phyloP scores from a whole-genome alignment of 2,797 vertebrate species.

The Coregonus suidteri region DNA sequence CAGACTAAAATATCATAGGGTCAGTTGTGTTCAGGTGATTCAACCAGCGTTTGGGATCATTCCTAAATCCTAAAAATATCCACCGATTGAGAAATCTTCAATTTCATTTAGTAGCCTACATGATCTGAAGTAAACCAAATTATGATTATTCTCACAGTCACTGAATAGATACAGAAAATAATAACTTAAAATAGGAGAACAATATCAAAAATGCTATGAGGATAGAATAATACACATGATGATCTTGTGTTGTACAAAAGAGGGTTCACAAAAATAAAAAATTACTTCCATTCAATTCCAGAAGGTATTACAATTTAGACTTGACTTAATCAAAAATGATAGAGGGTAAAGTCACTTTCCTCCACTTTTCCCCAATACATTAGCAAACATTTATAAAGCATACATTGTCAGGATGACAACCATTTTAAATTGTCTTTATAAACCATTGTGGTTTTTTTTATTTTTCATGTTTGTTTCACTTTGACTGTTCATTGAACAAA shows the following conservation, averaged over 20 bases:
- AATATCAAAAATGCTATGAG: slow-evolving; percentile 64
- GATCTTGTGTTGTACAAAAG: slow-evolving; percentile 28
- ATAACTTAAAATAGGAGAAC: slow-evolving; percentile 71
- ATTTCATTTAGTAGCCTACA: slow-evolving; percentile 60
- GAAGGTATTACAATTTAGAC: slow-evolving; percentile 51
- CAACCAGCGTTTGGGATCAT: slow-evolving; percentile 41
- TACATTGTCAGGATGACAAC: slow-evolving; percentile 56
- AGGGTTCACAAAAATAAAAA: slow-evolving; percentile 49
- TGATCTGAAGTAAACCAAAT: slow-evolving; percentile 65
- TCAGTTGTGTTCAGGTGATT: slow-evolving; percentile 46
- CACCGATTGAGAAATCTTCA: neutral
- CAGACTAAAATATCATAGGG: slow-evolving; percentile 55
- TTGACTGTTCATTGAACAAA: slow-evolving; percentile 39
- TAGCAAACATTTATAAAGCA: slow-evolving; percentile 24
- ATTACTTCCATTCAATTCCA: slow-evolving; percentile 34
- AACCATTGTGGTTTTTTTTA: slow-evolving; percentile 77
- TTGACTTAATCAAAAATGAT: slow-evolving; percentile 50
- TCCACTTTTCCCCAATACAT: slow-evolving; percentile 35
- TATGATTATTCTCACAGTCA: slow-evolving; percentile 46
- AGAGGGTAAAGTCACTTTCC: slow-evolving; percentile 26
- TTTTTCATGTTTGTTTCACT: slow-evolving; percentile 33
- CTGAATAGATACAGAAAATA: slow-evolving; percentile 52
- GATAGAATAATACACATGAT: slow-evolving; percentile 43
- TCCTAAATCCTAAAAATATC: slow-evolving; percentile 39
- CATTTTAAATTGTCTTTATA: slow-evolving; percentile 86